Conservation (phyloP, 2,888 invertebrate genomes). For the Oxyteleia sp. region DNA sequence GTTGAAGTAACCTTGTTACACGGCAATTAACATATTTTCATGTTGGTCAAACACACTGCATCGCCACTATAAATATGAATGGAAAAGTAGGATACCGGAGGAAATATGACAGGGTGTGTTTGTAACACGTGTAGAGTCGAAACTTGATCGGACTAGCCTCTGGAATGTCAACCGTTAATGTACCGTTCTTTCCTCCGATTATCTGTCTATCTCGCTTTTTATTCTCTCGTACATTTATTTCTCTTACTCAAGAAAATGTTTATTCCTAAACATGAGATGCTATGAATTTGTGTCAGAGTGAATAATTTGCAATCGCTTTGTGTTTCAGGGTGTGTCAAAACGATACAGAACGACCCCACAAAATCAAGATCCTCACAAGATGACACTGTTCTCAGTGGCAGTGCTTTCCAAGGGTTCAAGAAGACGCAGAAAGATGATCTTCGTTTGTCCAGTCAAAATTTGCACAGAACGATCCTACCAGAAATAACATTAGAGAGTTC, state of each 20-base stretch:
- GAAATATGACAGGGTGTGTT: slow-evolving; percentile 46
- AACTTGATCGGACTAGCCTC: slow-evolving; percentile 78
- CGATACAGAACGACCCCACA: slow-evolving; percentile 84
- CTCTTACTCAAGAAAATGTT: neutral
- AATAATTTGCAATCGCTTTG: slow-evolving; percentile 20
- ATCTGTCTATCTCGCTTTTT: slow-evolving; percentile 74
- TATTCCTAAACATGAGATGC: too few species aligned
- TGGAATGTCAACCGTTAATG: slow-evolving; percentile 82
- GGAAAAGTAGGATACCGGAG: slow-evolving; percentile 66
- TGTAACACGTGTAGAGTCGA: slow-evolving; percentile 79
- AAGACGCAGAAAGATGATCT: slow-evolving; percentile 76
- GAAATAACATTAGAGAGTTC: slow-evolving; percentile 80
- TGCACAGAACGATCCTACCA: slow-evolving; percentile 55
- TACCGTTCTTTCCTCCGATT: slow-evolving; percentile 80
- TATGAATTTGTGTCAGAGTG: neutral
- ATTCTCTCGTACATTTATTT: slow-evolving; percentile 46
- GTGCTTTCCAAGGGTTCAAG: slow-evolving; percentile 78
- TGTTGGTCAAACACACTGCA: neutral
- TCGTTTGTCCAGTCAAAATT: slow-evolving; percentile 50
- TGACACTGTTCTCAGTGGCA: slow-evolving; percentile 80
- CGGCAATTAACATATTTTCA: slow-evolving; percentile 29
- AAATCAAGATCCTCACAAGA: slow-evolving; percentile 78
- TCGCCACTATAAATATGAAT: slow-evolving; percentile 30
- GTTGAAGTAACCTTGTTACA: too few species aligned
- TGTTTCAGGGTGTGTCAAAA: slow-evolving; percentile 78